phyloP scores from a whole-genome alignment of 2,888 invertebrate species.

The Hyppa rectilinea region DNA sequence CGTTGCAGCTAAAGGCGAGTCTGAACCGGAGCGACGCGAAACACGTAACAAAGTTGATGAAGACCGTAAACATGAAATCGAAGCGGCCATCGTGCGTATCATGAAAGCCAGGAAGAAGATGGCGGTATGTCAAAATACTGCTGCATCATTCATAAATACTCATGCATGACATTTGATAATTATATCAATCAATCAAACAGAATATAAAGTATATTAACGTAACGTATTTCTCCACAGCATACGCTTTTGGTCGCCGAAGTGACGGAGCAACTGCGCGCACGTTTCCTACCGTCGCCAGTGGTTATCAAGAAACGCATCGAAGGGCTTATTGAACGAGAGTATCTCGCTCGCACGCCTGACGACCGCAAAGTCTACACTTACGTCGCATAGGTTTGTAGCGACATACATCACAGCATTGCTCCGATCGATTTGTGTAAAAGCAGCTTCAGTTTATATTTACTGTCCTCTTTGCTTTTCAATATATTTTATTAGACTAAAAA shows the following conservation, averaged over 20 bases:
- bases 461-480: slow-evolving; percentile 68
- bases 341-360: slow-evolving; percentile 98
- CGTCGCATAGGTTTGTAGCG: slow-evolving; percentile 94
- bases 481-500: slow-evolving; percentile 65
- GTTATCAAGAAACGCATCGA: slow-evolving; percentile 99
- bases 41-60: slow-evolving; percentile 99
- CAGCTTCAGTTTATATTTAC: slow-evolving; percentile 66
- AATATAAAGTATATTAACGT: neutral
- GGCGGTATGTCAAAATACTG: slow-evolving; percentile 90
- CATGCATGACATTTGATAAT: slow-evolving; percentile 11
- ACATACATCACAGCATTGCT: slow-evolving; percentile 57
- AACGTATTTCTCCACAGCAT: slow-evolving; percentile 90
- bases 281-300: slow-evolving; percentile 99
- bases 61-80: slow-evolving; percentile 99
- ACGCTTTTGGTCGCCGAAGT: slow-evolving; percentile 99
- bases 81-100: slow-evolving; percentile 99
- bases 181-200: neutral
- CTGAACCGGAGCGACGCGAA: slow-evolving; percentile 99
- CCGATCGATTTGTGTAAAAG: slow-evolving; percentile 59
- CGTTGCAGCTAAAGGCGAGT: slow-evolving; percentile 98
- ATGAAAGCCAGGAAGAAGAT: slow-evolving; percentile 99
- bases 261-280: slow-evolving; percentile 98
- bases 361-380: slow-evolving; percentile 99
- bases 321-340: slow-evolving; percentile 99
- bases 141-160: neutral